Base-by-base conservation (phyloP, 2,888 invertebrate genomes). In the Sphaerophoria taeniata region DNA sequence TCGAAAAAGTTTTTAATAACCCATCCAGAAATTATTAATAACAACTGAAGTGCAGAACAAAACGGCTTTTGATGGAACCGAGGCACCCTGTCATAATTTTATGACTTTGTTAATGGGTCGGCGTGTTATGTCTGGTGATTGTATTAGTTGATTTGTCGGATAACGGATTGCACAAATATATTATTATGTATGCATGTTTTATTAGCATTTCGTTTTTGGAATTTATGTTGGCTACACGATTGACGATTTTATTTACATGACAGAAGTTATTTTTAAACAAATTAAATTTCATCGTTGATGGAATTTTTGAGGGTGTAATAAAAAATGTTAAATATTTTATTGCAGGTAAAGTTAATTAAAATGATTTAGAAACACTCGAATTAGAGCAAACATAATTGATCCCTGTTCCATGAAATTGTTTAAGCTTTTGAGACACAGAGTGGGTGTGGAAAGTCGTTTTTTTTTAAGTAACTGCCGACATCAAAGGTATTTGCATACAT, bases 11-110 rank as follows among this genome's bases (percentile, higher is more conserved):
- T 73, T 79, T 74, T 74, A 79, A 70, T 79, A 69, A 79, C 63
- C 39, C 24, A 63, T 36, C 58, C n/a, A 34, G 4, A 74, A 70
- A 75, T 53, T 83, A 83, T 83, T 70, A 83, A 83, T 79, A 83
- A 58, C 73, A 65, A 24, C 78, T 43, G 9, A 55, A 74, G 69
- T 63, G 82, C 55, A 36, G 60, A 69, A 49, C 76, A 72, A 71
- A 71, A 24, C 24, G 24, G 2, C 47, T 67, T 67, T 82, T 74
- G 47, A 78, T 72, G 47, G 61, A 61, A 72, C 4, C 6, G 73
- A 34, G 33, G 43, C 16, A 67, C 45, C 33, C 24, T 63, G 33
- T 78, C 82, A 78, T 78, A 78, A 78, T 61, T 78, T 78, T 56
- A 77, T 69, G 63, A 39, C 69, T 14, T 16, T 70, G 45, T 56